phyloP scores from a whole-genome alignment of 2,113 vertebrate species.

The Scartelaos histophorus region DNA sequence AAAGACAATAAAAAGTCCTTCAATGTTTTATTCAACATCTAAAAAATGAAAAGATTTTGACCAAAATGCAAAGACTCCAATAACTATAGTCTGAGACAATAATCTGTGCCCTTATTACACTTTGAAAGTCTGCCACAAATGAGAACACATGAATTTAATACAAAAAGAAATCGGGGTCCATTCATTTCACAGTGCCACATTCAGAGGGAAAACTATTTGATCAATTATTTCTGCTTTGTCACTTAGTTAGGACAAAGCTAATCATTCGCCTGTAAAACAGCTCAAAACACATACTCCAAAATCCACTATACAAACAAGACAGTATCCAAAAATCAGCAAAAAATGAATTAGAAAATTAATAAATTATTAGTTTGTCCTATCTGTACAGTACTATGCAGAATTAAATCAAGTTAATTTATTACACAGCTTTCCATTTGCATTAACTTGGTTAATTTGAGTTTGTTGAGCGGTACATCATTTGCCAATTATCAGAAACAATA shows the following conservation, averaged over 20 bases:
- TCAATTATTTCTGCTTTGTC: constrained; percentile 16
- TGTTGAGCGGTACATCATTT: neutral
- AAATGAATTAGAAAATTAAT: constrained; percentile 67
- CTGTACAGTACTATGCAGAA: neutral
- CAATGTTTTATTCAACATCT: constrained; percentile 54
- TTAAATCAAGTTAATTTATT: too few species aligned
- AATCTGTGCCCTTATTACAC: constrained; percentile 36
- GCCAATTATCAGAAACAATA: neutral
- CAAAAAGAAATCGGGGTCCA: constrained; percentile 36
- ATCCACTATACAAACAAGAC: constrained; percentile 12
- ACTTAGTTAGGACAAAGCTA: constrained; percentile 1
- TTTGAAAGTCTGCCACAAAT: constrained; percentile 23
- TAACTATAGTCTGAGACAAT: constrained; percentile 45
- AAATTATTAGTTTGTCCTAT: constrained; percentile 21
- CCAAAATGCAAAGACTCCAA: constrained; percentile 43
- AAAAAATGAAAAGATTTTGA: constrained; percentile 40
- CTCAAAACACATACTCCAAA: constrained; percentile 1
- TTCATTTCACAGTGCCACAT: constrained; percentile 50
- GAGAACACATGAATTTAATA: constrained; percentile 28
- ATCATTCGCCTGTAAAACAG: neutral
- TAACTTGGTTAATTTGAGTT: neutral
- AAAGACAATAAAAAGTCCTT: constrained; percentile 21
- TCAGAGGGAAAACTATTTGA: constrained; percentile 22
- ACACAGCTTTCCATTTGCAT: too few species aligned
- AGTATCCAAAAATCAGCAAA: constrained; percentile 40